Conservation (phyloP, 2,888 invertebrate genomes). For the Andrena fulva region DNA sequence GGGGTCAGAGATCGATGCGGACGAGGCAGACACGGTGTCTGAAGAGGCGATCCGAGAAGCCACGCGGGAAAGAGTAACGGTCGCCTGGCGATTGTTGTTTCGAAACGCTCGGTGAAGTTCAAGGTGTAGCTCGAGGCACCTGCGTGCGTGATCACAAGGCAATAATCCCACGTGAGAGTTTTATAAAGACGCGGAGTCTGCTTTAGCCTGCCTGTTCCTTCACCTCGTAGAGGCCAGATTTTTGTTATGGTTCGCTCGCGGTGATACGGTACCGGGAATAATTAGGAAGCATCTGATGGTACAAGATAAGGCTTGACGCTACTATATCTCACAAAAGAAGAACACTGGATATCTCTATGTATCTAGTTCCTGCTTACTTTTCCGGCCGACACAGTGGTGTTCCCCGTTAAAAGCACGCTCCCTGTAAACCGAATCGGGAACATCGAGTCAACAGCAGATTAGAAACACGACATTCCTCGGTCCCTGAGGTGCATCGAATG, state of each 20-base stretch:
- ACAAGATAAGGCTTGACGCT: no score
- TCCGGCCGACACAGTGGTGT: no score
- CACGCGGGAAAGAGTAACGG: constrained; percentile 66
- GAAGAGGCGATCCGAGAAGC: constrained; percentile 35
- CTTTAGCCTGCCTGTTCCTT: background rate
- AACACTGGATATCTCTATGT: no score
- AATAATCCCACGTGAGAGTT: constrained; percentile 21
- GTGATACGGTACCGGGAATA: background rate
- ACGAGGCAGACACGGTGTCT: background rate
- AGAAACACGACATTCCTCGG: no score
- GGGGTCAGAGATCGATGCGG: background rate
- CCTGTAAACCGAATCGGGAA: no score
- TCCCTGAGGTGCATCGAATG: no score
- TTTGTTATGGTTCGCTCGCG: background rate
- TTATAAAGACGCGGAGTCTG: background rate
- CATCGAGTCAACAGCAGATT: no score
- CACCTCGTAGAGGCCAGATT: background rate
- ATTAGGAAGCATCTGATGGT: background rate
- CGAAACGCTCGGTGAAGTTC: constrained; percentile 65
- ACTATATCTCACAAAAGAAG: no score
- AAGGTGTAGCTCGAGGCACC: constrained; percentile 48
- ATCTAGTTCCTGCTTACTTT: no score
- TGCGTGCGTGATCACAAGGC: constrained; percentile 21
- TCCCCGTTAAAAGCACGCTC: no score
- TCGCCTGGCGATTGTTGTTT: constrained; percentile 61